A percentile compares a stretch with the other conserved stretches of the same genome.
These are phyloP conservation scores for Motacilla alba DNA, from an alignment of 2,113 vertebrate species.

Conservation along the genomic window DNA sequence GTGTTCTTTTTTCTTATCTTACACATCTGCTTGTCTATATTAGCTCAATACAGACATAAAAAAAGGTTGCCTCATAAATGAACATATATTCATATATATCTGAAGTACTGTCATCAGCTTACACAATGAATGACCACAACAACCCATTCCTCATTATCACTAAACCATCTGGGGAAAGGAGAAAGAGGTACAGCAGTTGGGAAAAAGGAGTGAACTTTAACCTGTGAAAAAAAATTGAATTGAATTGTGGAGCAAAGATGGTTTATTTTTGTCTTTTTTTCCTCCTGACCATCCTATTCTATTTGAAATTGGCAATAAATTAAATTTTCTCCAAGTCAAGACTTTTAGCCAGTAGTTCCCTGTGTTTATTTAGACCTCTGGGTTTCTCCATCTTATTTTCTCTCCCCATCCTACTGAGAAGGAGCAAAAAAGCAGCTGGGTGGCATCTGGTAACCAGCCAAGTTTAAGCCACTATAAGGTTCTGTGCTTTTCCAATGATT, in stretches of 20 bases:
- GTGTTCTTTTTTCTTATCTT: neutral
- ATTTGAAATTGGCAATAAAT: neutral
- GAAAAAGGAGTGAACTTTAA: neutral
- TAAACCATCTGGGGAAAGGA: neutral
- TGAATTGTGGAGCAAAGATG: accelerated
- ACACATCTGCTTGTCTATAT: neutral
- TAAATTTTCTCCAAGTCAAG: neutral
- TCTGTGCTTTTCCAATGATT: neutral
- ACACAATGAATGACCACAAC: neutral
- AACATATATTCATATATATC: neutral
- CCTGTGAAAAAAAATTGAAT: neutral
- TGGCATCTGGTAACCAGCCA: neutral
- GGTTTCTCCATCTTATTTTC: neutral
- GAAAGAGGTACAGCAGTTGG: neutral
- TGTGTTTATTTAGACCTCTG: neutral
- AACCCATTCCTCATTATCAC: neutral
- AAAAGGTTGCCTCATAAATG: neutral
- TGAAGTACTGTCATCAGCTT: neutral
- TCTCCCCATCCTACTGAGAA: neutral
- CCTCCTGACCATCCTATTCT: neutral
- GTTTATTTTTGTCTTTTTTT: neutral
- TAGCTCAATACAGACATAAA: neutral
- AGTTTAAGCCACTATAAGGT: neutral
- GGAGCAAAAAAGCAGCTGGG: neutral
- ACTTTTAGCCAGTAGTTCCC: neutral